Base-by-base conservation (phyloP, 2,888 invertebrate genomes). In the Drosophila yooni region DNA sequence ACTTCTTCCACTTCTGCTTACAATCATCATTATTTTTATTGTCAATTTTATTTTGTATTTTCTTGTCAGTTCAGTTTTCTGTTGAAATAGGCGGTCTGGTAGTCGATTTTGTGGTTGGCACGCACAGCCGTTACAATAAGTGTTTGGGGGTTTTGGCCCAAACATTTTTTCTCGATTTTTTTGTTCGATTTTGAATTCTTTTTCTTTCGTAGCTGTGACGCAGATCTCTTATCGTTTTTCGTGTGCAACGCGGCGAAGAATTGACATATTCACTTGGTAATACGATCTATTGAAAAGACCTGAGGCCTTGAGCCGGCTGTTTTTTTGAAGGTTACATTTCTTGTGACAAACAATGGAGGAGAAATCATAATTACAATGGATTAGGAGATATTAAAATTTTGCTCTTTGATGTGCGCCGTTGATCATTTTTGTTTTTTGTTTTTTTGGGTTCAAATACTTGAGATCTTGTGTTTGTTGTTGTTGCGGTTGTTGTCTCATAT, bases 341-440 rank as follows among this genome's bases (percentile, higher is more conserved):
- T 75, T 71, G 85, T 88, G 89, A 82, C 88, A 89, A 81, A 89
- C 81, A 88, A 85, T 79, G 73, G 70, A 43, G 53, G 38, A 73
- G 75, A 80, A 82, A 89, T 88, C 87, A 90, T 90, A 88, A 90
- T 88, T 88, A 90, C 87, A 90, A 90, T 81, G 87, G 87, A 84
- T 88, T 88, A 90, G 74, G 70, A 82, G 90, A 73, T 90, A 89
- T 88, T 88, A 90, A 87, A 83, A 86, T 78, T 59, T 74, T 31
- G 46, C 36, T 69, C 72, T 81, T 81, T 81, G 68, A 81, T 76
- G 52, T 89, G 62, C 66, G 74, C 89, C 76, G 89, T 72, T 64
- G 73, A 68, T 78, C 81, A 62, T 50, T 62, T 64, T 46, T 46
- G 3, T 43, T 43, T 34, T 27, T 50, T 40, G 34, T 7, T n/a